Evolutionary conservation across 2,888 invertebrate species (phyloP).

Genomic region (Drosophila nigritarsus): DNA sequence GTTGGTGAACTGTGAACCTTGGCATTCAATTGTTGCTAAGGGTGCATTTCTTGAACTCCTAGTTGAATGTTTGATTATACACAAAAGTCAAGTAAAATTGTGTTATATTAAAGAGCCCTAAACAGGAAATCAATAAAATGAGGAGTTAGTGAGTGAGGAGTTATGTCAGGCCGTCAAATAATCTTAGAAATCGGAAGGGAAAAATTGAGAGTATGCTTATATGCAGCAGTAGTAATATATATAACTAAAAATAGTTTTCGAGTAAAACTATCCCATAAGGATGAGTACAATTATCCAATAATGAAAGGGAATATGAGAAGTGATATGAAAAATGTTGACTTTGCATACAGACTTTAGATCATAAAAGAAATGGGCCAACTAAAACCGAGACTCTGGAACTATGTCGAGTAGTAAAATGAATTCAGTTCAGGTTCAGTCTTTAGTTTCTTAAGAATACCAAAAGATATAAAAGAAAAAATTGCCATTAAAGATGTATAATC

Average conservation of each 20-base stretch:
- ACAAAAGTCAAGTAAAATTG: neutral
- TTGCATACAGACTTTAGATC: neutral
- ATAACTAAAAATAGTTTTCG: neutral
- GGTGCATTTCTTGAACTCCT: neutral
- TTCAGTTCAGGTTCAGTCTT: neutral
- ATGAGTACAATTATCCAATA: neutral
- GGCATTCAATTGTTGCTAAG: neutral
- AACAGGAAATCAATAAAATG: neutral
- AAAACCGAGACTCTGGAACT: neutral
- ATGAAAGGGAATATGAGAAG: neutral
- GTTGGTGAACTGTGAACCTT: neutral
- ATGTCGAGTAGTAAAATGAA: neutral
- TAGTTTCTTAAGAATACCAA: neutral
- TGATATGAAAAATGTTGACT: no score
- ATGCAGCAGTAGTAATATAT: no score
- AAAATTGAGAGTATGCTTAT: neutral
- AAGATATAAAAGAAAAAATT: neutral
- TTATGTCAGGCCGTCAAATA: neutral
- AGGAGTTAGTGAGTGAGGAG: neutral
- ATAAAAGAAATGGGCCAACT: neutral
- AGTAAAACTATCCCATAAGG: no score
- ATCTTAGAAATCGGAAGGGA: no score
- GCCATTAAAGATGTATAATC: neutral
- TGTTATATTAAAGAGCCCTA: neutral
- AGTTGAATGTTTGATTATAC: neutral